Evolutionary conservation across 53 echinoderm and acorn worm species (phyloP).

Genomic region (Astropecten irregularis): DNA sequence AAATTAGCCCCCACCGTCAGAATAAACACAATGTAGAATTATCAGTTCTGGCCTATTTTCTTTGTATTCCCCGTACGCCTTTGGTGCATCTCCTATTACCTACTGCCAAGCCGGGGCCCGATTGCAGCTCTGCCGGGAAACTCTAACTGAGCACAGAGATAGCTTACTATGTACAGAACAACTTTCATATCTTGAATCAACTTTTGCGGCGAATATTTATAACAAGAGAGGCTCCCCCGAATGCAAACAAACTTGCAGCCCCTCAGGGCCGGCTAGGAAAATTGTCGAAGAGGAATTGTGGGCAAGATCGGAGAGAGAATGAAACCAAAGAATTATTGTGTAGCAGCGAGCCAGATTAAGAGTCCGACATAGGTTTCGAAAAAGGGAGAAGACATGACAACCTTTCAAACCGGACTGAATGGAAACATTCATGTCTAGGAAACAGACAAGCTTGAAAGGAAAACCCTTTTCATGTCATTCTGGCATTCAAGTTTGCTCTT

Average conservation of each 20-base stretch:
- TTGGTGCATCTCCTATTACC: slow-evolving; percentile 38
- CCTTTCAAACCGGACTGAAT: neutral
- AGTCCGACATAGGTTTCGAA: no score
- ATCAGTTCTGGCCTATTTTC: slow-evolving; percentile 58
- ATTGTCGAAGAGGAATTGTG: neutral
- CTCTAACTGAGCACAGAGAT: slow-evolving; percentile 18
- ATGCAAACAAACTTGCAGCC: slow-evolving; percentile 39
- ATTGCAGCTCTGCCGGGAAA: neutral
- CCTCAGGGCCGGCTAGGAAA: neutral
- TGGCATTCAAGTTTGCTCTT: no score
- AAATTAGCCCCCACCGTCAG: slow-evolving; percentile 43
- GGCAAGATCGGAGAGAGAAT: neutral
- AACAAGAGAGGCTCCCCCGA: slow-evolving; percentile 32
- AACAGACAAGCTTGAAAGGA: no score
- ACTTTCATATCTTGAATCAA: slow-evolving; percentile 59
- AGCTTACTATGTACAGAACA: slow-evolving; percentile 58
- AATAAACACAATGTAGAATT: slow-evolving; percentile 51
- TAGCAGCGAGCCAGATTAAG: no score
- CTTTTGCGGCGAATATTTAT: slow-evolving; percentile 51
- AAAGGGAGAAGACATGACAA: neutral
- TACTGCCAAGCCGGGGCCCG: neutral
- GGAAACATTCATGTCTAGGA: neutral
- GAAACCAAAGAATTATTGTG: no score
- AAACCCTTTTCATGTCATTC: no score
- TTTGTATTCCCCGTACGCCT: slow-evolving; percentile 22